Base-by-base conservation (phyloP, 1,140 invertebrate genomes). In the Cotesia typhae region DNA sequence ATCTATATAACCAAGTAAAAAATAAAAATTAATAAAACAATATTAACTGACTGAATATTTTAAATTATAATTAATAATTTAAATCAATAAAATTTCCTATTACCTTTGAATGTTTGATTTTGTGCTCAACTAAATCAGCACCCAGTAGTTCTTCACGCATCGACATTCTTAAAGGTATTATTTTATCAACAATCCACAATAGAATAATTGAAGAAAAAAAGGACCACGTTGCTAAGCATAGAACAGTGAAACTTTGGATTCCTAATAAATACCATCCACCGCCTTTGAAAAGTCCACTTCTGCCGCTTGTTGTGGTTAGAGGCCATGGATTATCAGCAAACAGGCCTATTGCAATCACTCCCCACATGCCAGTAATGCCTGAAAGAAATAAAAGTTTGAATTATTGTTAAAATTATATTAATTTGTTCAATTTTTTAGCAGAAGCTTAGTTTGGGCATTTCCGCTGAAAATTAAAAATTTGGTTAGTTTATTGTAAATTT, bases 201-300 rank as follows among this genome's bases (percentile, higher is more conserved):
- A 96, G 80, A 28, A 90, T 72, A 75, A 92, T 88, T 0, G 94
- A 94, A 3, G 90, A 88, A 0, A 87, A 76, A 55, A 92, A 88
- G 6, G 93, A 93, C 95, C 96, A 98, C 10, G 83, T 75, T 9
- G 80, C 77, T 12, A 97, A 88, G 75, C 92, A 93, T 0, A 96
- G 65, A 1, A 88, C 91, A 0, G 92, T 90, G 4, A 97, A 81
- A 1, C 87, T 76, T 87, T 98, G 95, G 35, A 97, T 89, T 0
- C 94, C 94, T 1, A 97, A 84, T n/a, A 97, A 87, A 77, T 95
- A 92, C 89, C 92, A 94, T 14, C 94, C 94, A 14, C 96, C 95
- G 53, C 95, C 94, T 89, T 94, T 94, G 71, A 96, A 91, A 7
- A 96, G 78, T 1, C 96, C 96, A 47, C 87, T 90, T 75, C 92